phyloP scores from a whole-genome alignment of 2,888 invertebrate genomes.

The Nemapogon koenigi region DNA sequence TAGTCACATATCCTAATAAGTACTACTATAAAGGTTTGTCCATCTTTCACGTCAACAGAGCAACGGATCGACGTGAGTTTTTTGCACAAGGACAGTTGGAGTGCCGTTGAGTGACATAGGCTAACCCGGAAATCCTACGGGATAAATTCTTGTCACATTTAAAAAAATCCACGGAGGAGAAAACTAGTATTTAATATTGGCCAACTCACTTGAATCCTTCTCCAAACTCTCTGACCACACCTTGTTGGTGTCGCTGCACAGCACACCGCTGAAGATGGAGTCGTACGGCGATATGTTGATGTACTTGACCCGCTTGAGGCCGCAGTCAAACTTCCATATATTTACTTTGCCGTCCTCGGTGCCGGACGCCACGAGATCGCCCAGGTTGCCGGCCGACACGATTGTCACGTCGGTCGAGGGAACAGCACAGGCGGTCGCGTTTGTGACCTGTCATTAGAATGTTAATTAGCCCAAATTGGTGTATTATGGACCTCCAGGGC shows the following conservation, averaged over 20 bases:
- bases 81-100: too few species aligned
- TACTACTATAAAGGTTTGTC: too few species aligned
- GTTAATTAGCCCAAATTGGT: too few species aligned
- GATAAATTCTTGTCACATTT: too few species aligned
- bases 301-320: constrained; percentile 72
- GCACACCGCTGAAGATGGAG: constrained; percentile 54
- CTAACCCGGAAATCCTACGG: too few species aligned
- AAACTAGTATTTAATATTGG: too few species aligned
- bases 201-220: constrained; percentile 53
- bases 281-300: constrained; percentile 58
- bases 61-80: too few species aligned
- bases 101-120: too few species aligned
- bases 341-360: constrained; percentile 72
- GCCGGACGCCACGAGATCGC: constrained; percentile 64
- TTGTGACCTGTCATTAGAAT: constrained; percentile 76
- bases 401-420: constrained; percentile 59
- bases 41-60: too few species aligned
- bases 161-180: too few species aligned
- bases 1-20: too few species aligned
- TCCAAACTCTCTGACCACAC: constrained; percentile 55
- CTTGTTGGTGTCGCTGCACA: constrained; percentile 44
- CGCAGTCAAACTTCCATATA: constrained; percentile 84
- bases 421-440: constrained; percentile 81
- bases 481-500: too few species aligned
- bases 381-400: constrained; percentile 67